A percentile compares a stretch with the other conserved stretches of the same genome.
These are phyloP conservation scores for Iselma pallidipennis DNA, from an alignment of 2,888 invertebrate species.

Conservation along the genomic window DNA sequence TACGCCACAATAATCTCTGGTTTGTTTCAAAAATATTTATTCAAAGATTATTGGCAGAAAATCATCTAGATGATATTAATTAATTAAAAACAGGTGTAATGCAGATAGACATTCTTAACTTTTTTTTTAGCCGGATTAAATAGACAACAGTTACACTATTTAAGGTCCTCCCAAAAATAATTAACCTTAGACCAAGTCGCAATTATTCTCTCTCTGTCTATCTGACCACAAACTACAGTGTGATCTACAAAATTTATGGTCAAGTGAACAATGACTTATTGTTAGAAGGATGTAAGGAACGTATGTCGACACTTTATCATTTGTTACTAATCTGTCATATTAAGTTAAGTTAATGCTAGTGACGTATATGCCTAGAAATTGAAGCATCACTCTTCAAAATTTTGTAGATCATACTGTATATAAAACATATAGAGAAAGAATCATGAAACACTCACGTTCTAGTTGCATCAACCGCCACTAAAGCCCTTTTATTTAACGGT, in stretches of 20 bases:
- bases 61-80: conserved; percentile 36
- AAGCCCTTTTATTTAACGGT: conserved; percentile 55
- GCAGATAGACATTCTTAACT: conserved; percentile 6
- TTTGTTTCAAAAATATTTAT: background rate
- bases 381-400: no score
- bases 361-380: no score
- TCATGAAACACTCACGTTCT: conserved; percentile 58
- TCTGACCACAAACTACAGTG: no score
- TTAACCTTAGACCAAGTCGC: conserved; percentile 20
- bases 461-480: conserved; percentile 66
- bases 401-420: no score
- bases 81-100: conserved; percentile 44
- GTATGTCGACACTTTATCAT: no score
- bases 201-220: conserved; percentile 12
- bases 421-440: background rate
- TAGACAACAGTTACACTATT: conserved; percentile 9
- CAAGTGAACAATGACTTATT: no score
- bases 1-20: conserved; percentile 11
- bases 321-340: no score
- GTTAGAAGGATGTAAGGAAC: no score
- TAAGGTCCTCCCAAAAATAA: conserved; percentile 25
- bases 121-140: conserved; percentile 10
- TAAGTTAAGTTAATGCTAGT: no score
- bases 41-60: conserved; percentile 18
- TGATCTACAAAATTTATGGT: no score